Conservation (phyloP, 2,113 vertebrate species). For the Chaenocephalus aceratus region DNA sequence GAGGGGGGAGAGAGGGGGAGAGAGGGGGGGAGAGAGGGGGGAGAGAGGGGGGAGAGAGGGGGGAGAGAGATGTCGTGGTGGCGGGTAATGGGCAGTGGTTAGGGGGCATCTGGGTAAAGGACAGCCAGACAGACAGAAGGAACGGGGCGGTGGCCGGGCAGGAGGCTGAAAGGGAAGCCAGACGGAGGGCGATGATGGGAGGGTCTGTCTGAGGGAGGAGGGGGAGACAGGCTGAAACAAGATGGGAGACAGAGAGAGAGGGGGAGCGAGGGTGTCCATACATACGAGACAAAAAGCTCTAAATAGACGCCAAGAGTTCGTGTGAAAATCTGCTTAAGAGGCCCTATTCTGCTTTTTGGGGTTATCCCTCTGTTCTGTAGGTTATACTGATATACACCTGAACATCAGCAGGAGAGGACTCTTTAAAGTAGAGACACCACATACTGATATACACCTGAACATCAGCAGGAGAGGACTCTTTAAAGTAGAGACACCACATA, state of each 20-base stretch:
- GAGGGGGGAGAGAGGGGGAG: slow-evolving; percentile 5
- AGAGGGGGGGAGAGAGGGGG: no score
- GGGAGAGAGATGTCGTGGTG: slow-evolving; percentile 1
- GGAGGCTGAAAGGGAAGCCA: slow-evolving; percentile 75
- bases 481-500: no score
- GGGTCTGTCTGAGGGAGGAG: slow-evolving; percentile 61
- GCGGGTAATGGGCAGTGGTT: slow-evolving; percentile 21
- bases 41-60: no score
- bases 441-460: no score
- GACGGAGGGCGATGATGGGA: slow-evolving; percentile 69
- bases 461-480: no score
- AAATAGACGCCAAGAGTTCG: background rate
- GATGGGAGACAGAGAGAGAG: slow-evolving; percentile 17
- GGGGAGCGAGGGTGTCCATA: slow-evolving; percentile 7
- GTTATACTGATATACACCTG: no score
- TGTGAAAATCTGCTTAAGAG: no score
- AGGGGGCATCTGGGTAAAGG: slow-evolving; percentile 53
- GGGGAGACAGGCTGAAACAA: slow-evolving; percentile 40
- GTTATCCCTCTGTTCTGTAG: no score
- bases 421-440: no score
- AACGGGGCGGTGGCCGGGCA: slow-evolving; percentile 66
- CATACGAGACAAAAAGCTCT: slow-evolving; percentile 21
- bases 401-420: no score
- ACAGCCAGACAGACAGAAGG: slow-evolving; percentile 75
- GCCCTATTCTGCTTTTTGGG: no score